Evolutionary conservation across 2,888 invertebrate genomes (phyloP).

Genomic region (Branchipolynoe longqiensis): DNA sequence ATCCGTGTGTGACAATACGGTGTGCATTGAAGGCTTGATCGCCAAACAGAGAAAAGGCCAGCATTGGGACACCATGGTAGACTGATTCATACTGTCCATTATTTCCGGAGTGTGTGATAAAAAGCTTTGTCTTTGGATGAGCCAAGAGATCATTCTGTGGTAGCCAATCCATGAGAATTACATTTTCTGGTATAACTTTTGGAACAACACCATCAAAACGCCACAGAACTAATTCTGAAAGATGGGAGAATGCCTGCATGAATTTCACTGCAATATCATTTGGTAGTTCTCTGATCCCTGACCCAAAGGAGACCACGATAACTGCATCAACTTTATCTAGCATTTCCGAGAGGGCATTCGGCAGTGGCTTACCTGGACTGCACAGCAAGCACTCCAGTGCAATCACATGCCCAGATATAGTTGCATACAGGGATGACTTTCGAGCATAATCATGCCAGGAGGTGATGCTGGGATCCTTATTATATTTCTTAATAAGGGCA

Average conservation of each 20-base stretch:
- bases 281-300: conserved; percentile 18
- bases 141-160: conserved; percentile 58
- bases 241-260: conserved; percentile 4
- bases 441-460: conserved; percentile 7
- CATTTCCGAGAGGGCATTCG: background rate
- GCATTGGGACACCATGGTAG: conserved; percentile 58
- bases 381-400: conserved; percentile 14
- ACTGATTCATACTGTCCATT: conserved; percentile 52
- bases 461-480: conserved; percentile 1
- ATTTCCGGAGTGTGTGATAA: conserved; percentile 50
- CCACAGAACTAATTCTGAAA: no score
- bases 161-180: conserved; percentile 32
- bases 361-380: conserved; percentile 20
- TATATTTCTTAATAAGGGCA: conserved; percentile 21
- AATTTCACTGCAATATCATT: background rate
- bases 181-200: conserved; percentile 28
- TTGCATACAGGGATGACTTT: background rate
- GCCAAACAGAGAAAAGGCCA: conserved; percentile 38
- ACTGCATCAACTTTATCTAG: background rate
- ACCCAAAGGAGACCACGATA: conserved; percentile 51
- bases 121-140: conserved; percentile 51
- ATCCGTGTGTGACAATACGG: conserved; percentile 6
- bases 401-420: conserved; percentile 26
- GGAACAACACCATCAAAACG: background rate
- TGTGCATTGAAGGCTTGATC: conserved; percentile 50